Conservation (phyloP, 2,888 invertebrate species). For the Agriopis marginaria region DNA sequence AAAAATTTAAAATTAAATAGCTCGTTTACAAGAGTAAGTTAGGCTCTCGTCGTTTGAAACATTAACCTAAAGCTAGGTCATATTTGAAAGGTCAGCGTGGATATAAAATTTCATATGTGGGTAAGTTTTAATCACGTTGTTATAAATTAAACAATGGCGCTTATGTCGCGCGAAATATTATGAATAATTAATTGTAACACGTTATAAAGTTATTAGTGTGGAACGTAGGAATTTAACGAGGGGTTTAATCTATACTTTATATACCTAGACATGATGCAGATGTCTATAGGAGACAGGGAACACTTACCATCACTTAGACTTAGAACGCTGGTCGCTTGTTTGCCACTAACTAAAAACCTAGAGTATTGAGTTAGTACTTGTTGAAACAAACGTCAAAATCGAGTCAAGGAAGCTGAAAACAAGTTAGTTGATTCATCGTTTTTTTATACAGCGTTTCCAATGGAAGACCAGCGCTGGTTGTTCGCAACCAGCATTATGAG, state of each 20-base stretch:
- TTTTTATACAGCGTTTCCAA: too few species aligned
- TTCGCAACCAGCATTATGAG: too few species aligned
- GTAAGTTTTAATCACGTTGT: constrained; percentile 12
- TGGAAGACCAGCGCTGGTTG: too few species aligned
- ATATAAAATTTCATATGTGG: constrained; percentile 8
- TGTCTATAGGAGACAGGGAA: too few species aligned
- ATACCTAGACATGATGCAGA: neutral
- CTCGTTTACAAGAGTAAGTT: constrained; percentile 2
- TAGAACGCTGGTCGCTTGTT: too few species aligned
- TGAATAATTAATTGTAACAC: constrained; percentile 4
- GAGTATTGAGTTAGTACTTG: too few species aligned
- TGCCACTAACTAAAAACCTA: too few species aligned
- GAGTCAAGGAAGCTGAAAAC: too few species aligned
- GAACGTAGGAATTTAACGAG: neutral
- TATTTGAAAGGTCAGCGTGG: neutral
- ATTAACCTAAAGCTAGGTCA: neutral
- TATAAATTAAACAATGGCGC: constrained; percentile 15
- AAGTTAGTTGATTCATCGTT: too few species aligned
- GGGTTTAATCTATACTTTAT: neutral
- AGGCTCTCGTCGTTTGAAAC: neutral
- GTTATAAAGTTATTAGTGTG: neutral
- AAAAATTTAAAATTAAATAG: neutral
- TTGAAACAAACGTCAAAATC: too few species aligned
- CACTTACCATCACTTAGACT: too few species aligned
- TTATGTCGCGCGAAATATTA: constrained; percentile 9